A percentile compares a stretch with the other conserved stretches of the same genome.
phyloP scores from a whole-genome alignment of 2,797 vertebrate genomes.

The Enteromius argenteus region DNA sequence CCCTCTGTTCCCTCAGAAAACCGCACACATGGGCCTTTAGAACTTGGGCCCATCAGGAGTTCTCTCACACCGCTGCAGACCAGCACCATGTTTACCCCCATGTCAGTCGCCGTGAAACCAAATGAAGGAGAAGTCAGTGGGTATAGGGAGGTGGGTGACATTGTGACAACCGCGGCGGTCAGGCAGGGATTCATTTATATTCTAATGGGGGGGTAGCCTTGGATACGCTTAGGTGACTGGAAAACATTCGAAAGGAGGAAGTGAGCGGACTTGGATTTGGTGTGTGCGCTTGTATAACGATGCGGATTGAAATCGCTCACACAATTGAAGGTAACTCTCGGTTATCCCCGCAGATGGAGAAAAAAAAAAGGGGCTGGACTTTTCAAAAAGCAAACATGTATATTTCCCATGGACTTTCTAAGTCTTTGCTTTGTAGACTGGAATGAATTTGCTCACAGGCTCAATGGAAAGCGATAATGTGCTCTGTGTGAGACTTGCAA shows the following conservation, averaged over 20 bases:
- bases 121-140: constrained; percentile 79
- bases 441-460: constrained; percentile 47
- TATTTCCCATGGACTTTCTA: constrained; percentile 48
- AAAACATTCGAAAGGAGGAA: constrained; percentile 87
- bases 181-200: constrained; percentile 83
- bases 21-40: constrained; percentile 54
- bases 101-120: constrained; percentile 77
- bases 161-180: constrained; percentile 71
- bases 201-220: constrained; percentile 87
- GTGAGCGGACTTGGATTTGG: constrained; percentile 75
- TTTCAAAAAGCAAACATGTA: constrained; percentile 40
- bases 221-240: constrained; percentile 91
- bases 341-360: constrained; percentile 62
- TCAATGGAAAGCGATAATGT: constrained; percentile 40
- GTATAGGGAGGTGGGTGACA: constrained; percentile 76
- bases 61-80: constrained; percentile 47
- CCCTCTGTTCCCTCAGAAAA: constrained; percentile 60
- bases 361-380: constrained; percentile 35
- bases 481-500: constrained; percentile 34
- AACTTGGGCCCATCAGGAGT: constrained; percentile 53
- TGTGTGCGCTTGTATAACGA: constrained; percentile 74
- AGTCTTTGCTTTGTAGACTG: constrained; percentile 41
- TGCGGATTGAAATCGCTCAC: constrained; percentile 72
- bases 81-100: constrained; percentile 80
- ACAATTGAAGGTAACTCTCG: constrained; percentile 71